phyloP scores from a whole-genome alignment of 2,888 invertebrate species.

The Drosophila sordidapex region DNA sequence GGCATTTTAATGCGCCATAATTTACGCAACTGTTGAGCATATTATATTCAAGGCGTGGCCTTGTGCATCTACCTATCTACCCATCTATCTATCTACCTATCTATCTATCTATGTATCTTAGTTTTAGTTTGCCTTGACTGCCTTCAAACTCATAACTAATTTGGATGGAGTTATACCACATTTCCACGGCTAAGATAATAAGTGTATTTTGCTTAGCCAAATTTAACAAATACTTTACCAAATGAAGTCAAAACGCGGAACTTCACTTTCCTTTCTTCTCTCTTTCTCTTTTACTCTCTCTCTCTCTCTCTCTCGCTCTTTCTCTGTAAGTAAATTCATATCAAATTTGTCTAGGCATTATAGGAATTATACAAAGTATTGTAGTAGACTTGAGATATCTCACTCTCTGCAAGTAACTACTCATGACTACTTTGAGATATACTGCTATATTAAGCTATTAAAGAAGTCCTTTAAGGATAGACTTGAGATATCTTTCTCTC shows the following conservation, averaged over 20 bases:
- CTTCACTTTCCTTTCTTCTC: no score
- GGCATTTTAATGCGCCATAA: slow-evolving; percentile 65
- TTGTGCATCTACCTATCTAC: neutral
- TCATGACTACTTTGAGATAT: neutral
- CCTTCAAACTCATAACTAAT: neutral
- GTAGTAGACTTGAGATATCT: neutral
- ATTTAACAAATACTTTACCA: no score
- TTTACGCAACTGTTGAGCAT: slow-evolving; percentile 27
- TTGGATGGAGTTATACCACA: neutral
- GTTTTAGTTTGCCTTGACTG: neutral
- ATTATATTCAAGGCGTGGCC: slow-evolving; percentile 2
- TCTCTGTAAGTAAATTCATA: neutral
- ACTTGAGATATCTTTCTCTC: neutral
- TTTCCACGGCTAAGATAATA: neutral
- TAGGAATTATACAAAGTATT: no score
- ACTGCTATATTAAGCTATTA: neutral
- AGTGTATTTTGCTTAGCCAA: neutral
- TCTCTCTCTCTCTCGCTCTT: neutral
- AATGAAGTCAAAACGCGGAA: no score
- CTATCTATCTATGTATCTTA: neutral
- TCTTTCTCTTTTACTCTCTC: neutral
- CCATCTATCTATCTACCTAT: neutral
- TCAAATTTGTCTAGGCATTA: no score
- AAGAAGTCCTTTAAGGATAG: neutral
- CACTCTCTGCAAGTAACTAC: neutral